Evolutionary conservation across 1,140 invertebrate species (phyloP).

Genomic region (Andrena cerasifolii): DNA sequence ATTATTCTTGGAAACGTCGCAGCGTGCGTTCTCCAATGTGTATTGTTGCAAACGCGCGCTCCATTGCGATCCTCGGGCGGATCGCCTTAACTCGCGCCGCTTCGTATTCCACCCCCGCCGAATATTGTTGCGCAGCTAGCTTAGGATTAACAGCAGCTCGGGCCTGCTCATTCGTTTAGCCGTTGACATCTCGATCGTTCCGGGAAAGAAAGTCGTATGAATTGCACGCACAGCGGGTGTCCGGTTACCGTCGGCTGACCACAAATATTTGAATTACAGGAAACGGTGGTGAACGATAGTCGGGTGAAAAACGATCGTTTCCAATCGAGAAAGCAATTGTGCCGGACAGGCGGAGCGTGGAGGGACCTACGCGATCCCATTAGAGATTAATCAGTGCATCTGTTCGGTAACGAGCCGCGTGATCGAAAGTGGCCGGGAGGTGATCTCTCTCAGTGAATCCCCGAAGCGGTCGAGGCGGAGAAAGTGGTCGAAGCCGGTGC

Average conservation of each 20-base stretch:
- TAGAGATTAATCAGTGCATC: slow-evolving; percentile 12
- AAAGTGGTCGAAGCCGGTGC: slow-evolving; percentile 52
- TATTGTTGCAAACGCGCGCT: too few species aligned
- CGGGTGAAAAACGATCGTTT: neutral
- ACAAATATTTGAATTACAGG: slow-evolving; percentile 52
- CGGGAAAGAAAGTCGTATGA: slow-evolving; percentile 12
- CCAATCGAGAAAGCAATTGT: slow-evolving; percentile 24
- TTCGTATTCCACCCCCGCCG: neutral
- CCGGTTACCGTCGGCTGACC: slow-evolving; percentile 29
- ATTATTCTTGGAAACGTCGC: neutral
- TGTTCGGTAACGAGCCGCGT: slow-evolving; percentile 17
- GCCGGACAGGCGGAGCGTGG: neutral
- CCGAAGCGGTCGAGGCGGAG: slow-evolving; percentile 8
- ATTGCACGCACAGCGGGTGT: slow-evolving; percentile 1
- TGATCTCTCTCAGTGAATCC: slow-evolving; percentile 45
- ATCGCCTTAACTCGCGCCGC: neutral
- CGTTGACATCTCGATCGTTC: neutral
- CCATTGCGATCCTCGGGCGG: neutral
- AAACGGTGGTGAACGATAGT: slow-evolving; percentile 31
- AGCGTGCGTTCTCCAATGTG: neutral
- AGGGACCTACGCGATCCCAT: neutral
- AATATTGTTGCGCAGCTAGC: too few species aligned
- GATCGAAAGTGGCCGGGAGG: slow-evolving; percentile 48
- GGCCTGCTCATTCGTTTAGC: neutral
- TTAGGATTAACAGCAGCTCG: neutral